Evolutionary conservation across 2,888 invertebrate species (phyloP).

Genomic region (Cosmia trapezina): DNA sequence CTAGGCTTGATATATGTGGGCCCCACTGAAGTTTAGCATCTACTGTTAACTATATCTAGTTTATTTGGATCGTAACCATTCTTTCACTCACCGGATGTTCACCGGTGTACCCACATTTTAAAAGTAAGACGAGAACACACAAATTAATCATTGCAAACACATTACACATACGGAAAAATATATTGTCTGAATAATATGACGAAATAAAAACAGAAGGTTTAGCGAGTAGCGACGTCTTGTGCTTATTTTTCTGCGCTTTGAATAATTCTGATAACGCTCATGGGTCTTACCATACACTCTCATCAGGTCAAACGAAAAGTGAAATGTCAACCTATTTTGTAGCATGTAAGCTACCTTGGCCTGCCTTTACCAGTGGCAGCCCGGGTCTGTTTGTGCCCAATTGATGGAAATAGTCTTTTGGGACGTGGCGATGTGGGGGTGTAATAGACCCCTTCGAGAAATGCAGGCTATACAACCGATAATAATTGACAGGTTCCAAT

Average conservation of each 20-base stretch:
- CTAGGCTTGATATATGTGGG: no score
- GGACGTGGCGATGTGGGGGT: neutral
- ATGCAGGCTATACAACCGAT: neutral
- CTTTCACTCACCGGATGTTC: slow-evolving; percentile 44
- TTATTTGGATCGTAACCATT: slow-evolving; percentile 20
- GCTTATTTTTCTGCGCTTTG: neutral
- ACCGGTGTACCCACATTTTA: slow-evolving; percentile 43
- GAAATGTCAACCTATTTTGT: neutral
- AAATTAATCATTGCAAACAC: slow-evolving; percentile 52
- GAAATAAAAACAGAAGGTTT: slow-evolving; percentile 31
- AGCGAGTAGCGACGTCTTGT: neutral
- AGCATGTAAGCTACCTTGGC: neutral
- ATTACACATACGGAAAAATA: slow-evolving; percentile 23
- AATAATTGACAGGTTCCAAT: neutral
- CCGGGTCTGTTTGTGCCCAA: neutral
- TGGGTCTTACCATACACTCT: neutral
- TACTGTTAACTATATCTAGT: no score
- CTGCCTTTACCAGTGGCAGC: neutral
- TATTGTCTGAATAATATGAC: slow-evolving; percentile 4
- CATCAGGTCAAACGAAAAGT: neutral
- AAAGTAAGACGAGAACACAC: slow-evolving; percentile 40
- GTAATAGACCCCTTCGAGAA: no score
- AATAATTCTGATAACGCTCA: neutral
- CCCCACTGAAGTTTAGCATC: no score
- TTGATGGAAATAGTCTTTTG: neutral